Evolutionary conservation across 1,140 invertebrate species (phyloP), one percentile per base, ranked within the genome.

Genomic region (Nasonia vitripennis): DNA sequence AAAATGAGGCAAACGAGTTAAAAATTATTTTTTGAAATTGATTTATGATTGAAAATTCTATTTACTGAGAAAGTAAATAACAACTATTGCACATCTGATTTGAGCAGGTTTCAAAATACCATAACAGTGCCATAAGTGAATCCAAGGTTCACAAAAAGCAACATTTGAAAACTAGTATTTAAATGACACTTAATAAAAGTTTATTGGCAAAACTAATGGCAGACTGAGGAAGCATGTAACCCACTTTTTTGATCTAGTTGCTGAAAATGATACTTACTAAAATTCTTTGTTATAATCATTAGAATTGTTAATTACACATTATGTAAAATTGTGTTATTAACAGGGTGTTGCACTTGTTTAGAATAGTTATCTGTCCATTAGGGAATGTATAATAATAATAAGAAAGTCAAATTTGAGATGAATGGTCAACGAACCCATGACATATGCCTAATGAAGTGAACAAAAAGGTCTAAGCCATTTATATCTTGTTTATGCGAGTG

Each of bases 391-490:
- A 62, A 62, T 62, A 62, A 79, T 48, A 45, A 45, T 45, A 45
- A 86, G 62, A 78, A 80, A 86, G 77, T 86, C 62, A 83, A 78
- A 83, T 45, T 73, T 78, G 55, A 23, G 11, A 51, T 70, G 9
- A 34, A 78, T 79, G 79, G 48, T 83, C 68, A 86, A 86, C 51
- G 79, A 86, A 86, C 34, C 34, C 86, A 87, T 89, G 87, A 88
- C 87, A 81, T 81, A 81, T 86, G 85, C 81, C 85, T 86, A 86
- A 83, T 79, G n/a, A 82, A 86, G 45, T 23, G 81, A 86, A 87
- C 5, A 84, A 87, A 62, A 87, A 88, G 87, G 87, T 88, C 87
- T 87, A 89, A 88, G 68, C 87, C 85, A 85, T 87, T 86, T 83
- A 87, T 87, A 87, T 85, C 78, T 85, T 84, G 85, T 88, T 41